phyloP scores from a whole-genome alignment of 2,113 vertebrate species.

The Melanocharis versteri region DNA sequence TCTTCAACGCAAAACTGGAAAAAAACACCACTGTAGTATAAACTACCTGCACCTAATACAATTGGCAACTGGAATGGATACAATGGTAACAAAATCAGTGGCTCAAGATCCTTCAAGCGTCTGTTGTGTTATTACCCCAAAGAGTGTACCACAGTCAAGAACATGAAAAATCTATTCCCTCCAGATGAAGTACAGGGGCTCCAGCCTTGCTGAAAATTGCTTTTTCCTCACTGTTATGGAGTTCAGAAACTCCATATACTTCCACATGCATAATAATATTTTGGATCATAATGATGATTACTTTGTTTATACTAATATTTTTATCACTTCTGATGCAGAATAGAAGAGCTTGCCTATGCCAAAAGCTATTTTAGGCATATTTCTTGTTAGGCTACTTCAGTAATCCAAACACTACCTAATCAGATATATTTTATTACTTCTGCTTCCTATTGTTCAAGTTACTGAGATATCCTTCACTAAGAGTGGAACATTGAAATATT shows the following conservation, averaged over 20 bases:
- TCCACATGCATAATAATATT: not conserved
- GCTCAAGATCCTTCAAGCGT: not conserved
- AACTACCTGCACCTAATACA: not conserved
- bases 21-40: fast-evolving
- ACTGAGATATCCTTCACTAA: not conserved
- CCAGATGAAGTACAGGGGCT: fast-evolving
- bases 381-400: not conserved
- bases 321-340: not conserved
- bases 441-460: not conserved
- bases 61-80: not conserved
- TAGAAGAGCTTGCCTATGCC: not conserved
- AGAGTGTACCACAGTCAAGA: not conserved
- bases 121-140: not conserved
- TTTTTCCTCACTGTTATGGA: not conserved
- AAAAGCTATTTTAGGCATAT: not conserved
- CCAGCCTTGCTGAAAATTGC: not conserved
- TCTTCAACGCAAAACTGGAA: not conserved
- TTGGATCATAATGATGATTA: not conserved
- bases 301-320: not conserved
- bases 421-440: not conserved
- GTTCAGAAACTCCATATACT: not conserved
- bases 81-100: not conserved
- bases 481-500: not conserved
- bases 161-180: not conserved
- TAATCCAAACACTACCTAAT: not conserved